A percentile compares a stretch with the other conserved stretches of the same genome.
phyloP scores from a whole-genome alignment of 1,140 invertebrate genomes.

The Coenobita brevimanus region DNA sequence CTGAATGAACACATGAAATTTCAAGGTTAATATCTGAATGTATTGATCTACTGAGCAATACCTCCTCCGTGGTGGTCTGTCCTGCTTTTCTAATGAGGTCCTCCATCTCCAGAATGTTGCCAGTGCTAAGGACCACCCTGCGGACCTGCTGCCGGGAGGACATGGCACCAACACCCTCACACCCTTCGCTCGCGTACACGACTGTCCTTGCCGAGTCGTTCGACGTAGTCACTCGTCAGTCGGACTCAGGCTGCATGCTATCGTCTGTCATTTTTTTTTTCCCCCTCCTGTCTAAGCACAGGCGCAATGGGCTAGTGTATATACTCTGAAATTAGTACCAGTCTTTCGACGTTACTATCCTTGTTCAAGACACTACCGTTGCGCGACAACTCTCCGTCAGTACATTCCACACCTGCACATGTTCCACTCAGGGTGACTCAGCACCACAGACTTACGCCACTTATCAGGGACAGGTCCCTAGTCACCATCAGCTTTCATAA shows the following conservation, averaged over 20 bases:
- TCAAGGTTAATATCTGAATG: too few species aligned
- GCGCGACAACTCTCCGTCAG: neutral
- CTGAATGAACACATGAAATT: too few species aligned
- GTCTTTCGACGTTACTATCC: too few species aligned
- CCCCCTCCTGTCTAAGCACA: neutral
- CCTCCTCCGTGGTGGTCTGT: conserved; percentile 65
- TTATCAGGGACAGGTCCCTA: too few species aligned
- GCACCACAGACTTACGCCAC: too few species aligned
- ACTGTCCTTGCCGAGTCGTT: too few species aligned
- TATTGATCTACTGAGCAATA: conserved; percentile 28
- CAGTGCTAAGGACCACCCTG: conserved; percentile 57
- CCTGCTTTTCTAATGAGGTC: conserved; percentile 62
- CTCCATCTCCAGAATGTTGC: conserved; percentile 67
- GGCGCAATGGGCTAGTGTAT: too few species aligned
- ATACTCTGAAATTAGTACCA: too few species aligned
- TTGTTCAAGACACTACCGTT: neutral
- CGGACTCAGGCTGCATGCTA: too few species aligned
- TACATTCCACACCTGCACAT: neutral
- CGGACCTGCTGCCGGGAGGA: conserved; percentile 24
- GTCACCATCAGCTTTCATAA: too few species aligned
- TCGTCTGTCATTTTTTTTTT: too few species aligned
- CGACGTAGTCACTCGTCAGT: too few species aligned
- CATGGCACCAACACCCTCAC: conserved; percentile 1
- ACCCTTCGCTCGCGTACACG: neutral
- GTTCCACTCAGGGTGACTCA: conserved; percentile 5